Conservation (phyloP, 2,797 vertebrate species). For the Novumbra hubbsi region DNA sequence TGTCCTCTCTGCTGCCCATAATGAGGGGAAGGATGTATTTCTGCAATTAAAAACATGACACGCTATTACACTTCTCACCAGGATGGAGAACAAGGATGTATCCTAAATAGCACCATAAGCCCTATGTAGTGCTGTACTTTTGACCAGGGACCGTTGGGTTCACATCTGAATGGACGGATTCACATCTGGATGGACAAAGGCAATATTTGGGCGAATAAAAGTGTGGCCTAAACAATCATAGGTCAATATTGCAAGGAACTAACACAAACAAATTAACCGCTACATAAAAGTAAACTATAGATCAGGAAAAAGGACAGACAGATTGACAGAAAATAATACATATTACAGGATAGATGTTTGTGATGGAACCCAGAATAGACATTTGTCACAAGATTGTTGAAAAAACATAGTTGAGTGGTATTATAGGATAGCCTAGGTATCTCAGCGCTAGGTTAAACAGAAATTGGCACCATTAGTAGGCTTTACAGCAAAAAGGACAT, state of each 20-base stretch:
- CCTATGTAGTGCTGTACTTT: background rate
- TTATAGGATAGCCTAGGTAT: background rate
- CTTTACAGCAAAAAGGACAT: background rate
- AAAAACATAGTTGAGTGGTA: background rate
- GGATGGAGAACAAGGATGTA: background rate
- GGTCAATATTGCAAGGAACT: constrained; percentile 18
- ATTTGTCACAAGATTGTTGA: constrained; percentile 25
- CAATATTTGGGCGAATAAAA: constrained; percentile 50
- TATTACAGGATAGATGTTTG: constrained; percentile 28
- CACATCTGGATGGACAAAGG: background rate
- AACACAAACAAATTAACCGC: constrained; percentile 11
- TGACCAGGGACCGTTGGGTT: background rate
- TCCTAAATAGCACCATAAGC: background rate
- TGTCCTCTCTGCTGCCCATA: constrained; percentile 93
- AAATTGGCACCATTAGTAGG: background rate
- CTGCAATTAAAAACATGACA: constrained; percentile 85
- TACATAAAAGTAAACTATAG: constrained; percentile 12
- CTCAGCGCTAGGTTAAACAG: constrained; percentile 41
- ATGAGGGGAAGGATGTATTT: constrained; percentile 98
- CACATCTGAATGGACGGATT: background rate
- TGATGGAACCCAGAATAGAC: constrained; percentile 39
- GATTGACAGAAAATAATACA: constrained; percentile 28
- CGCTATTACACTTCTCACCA: constrained; percentile 64
- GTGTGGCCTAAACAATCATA: constrained; percentile 28
- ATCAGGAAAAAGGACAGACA: constrained; percentile 1